Evolutionary conservation across 2,113 vertebrate genomes (phyloP).

Genomic region (Pygathrix nemaeus): DNA sequence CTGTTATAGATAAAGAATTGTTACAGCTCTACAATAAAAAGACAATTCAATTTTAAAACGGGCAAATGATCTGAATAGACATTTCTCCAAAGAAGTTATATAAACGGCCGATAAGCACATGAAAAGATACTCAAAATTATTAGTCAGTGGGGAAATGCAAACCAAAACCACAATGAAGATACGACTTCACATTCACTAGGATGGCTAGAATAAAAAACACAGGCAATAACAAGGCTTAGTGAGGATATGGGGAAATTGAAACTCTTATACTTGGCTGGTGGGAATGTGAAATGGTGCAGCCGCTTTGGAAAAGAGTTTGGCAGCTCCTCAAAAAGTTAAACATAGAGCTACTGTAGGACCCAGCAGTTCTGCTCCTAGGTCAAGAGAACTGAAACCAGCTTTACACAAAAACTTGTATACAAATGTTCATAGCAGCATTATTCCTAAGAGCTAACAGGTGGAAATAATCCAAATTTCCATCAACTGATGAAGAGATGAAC

Average conservation of each 20-base stretch:
- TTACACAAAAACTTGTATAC: not conserved
- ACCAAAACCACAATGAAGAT: not conserved
- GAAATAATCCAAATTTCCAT: not conserved
- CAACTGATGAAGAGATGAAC: not conserved
- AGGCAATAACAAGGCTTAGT: not conserved
- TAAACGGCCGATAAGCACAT: not conserved
- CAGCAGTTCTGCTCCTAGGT: not conserved
- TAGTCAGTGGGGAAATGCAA: not conserved
- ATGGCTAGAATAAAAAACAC: not conserved
- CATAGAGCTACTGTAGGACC: not conserved
- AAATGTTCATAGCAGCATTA: not conserved
- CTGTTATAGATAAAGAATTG: not conserved
- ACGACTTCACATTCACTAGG: not conserved
- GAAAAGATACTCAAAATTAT: not conserved
- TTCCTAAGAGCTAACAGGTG: not conserved
- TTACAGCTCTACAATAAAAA: not conserved
- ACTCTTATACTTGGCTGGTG: not conserved
- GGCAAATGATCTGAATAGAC: not conserved
- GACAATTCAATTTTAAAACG: not conserved
- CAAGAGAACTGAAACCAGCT: not conserved
- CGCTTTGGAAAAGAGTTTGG: not conserved
- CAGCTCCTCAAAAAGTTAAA: not conserved
- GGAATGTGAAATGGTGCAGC: not conserved
- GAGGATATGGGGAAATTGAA: not conserved
- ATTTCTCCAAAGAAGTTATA: not conserved